These are phyloP conservation scores for Clostera curtula DNA, from an alignment of 2,888 invertebrate genomes.

Conservation along the genomic window DNA sequence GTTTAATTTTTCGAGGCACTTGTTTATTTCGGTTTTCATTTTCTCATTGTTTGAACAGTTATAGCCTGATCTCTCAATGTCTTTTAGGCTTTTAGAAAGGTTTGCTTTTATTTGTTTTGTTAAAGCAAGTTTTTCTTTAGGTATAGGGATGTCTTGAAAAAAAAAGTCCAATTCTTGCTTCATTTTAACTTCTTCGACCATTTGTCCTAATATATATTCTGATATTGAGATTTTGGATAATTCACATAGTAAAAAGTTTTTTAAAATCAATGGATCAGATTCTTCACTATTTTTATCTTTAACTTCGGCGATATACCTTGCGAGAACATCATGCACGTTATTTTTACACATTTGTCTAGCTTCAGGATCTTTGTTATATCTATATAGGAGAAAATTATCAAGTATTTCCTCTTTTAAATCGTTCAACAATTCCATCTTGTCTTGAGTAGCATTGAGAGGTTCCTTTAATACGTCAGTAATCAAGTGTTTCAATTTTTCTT, in stretches of 20 bases:
- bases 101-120: constrained; percentile 23
- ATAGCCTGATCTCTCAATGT: constrained; percentile 35
- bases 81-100: constrained; percentile 36
- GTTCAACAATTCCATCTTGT: constrained; percentile 18
- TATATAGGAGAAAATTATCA: constrained; percentile 38
- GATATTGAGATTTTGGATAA: constrained; percentile 37
- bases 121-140: constrained; percentile 16
- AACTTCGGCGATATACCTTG: constrained; percentile 21
- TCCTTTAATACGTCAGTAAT: constrained; percentile 28
- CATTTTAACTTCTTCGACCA: constrained; percentile 41
- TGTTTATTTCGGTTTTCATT: constrained; percentile 36
- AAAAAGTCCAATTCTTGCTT: constrained; percentile 37
- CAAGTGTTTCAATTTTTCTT: constrained; percentile 32
- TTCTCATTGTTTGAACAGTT: constrained; percentile 23
- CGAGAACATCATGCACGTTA: constrained; percentile 29
- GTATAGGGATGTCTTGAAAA: constrained; percentile 24
- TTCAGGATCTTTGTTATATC: constrained; percentile 30
- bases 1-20: constrained; percentile 29
- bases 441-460: constrained; percentile 17
- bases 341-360: constrained; percentile 28
- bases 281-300: constrained; percentile 11
- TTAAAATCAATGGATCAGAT: constrained; percentile 26
- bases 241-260: constrained; percentile 44
- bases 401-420: constrained; percentile 36
- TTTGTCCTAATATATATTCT: constrained; percentile 27